phyloP scores from a whole-genome alignment of 2,113 vertebrate species.

The Dasyurus viverrinus region DNA sequence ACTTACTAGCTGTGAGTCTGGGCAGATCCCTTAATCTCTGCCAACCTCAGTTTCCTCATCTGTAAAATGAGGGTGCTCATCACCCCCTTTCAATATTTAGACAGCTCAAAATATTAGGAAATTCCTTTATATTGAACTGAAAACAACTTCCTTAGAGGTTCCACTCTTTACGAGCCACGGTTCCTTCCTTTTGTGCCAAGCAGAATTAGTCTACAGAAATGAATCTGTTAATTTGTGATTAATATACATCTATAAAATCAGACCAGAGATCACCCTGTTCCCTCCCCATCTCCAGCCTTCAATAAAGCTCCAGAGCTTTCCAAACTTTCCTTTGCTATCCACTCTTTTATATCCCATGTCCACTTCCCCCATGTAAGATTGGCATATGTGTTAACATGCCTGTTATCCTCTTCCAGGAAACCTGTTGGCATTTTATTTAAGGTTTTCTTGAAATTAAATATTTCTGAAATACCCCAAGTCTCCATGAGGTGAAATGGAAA shows the following conservation, averaged over 20 bases:
- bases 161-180: not conserved
- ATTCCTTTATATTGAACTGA: not conserved
- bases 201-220: not conserved
- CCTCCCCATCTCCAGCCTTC: not conserved
- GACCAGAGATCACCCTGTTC: not conserved
- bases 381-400: not conserved
- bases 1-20: not conserved
- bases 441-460: not conserved
- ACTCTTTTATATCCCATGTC: not conserved
- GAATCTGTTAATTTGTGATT: not conserved
- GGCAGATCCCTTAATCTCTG: not conserved
- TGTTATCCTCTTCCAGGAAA: not conserved
- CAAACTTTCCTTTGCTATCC: not conserved
- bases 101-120: not conserved
- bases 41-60: not conserved
- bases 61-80: not conserved
- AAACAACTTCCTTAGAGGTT: not conserved
- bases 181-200: not conserved
- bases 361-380: not conserved
- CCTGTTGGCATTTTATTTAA: not conserved
- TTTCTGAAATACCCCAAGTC: not conserved
- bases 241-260: not conserved
- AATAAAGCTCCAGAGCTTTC: not conserved
- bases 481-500: not conserved
- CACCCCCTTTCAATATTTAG: not conserved